Percentiles rank a stretch among this genome's conserved stretches.
These are phyloP conservation scores for Willisornis vidua DNA, from an alignment of 2,113 vertebrate species.

Conservation along the genomic window DNA sequence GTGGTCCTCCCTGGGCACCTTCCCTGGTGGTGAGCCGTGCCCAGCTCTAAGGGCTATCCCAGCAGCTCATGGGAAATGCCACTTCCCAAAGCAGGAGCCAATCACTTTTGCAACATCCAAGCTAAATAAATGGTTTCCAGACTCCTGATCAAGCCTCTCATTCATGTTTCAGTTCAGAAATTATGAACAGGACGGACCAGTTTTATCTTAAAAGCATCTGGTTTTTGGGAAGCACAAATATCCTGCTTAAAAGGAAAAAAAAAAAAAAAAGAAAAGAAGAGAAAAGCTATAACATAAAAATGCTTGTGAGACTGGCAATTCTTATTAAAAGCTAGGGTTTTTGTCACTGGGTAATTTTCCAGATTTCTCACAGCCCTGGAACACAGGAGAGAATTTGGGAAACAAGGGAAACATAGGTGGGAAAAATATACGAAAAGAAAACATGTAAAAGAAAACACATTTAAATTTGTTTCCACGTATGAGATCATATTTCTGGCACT, in stretches of 20 bases:
- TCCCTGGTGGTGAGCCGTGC: neutral
- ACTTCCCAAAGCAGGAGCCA: slow-evolving; percentile 36
- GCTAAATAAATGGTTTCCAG: slow-evolving; percentile 47
- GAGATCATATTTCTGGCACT: slow-evolving; percentile 85
- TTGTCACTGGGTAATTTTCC: slow-evolving; percentile 13
- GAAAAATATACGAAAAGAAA: slow-evolving; percentile 65
- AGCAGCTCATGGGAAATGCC: slow-evolving; percentile 13
- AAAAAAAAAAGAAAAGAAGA: neutral
- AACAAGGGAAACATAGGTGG: slow-evolving; percentile 68
- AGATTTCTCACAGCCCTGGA: slow-evolving; percentile 43
- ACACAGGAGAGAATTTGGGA: slow-evolving; percentile 46
- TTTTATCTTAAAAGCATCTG: slow-evolving; percentile 44
- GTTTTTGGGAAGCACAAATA: slow-evolving; percentile 18
- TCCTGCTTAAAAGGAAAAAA: neutral
- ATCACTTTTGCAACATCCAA: neutral
- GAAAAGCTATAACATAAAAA: neutral
- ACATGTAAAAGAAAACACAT: slow-evolving; percentile 74
- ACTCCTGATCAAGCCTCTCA: neutral
- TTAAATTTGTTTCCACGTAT: slow-evolving; percentile 80
- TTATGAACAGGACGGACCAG: neutral
- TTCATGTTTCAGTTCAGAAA: neutral
- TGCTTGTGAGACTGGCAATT: neutral
- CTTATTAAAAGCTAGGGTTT: slow-evolving; percentile 43
- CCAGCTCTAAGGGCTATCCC: neutral
- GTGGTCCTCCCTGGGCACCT: fast-evolving